These are phyloP conservation scores for Calameuta pallipes DNA, from an alignment of 2,888 invertebrate species.

Conservation along the genomic window DNA sequence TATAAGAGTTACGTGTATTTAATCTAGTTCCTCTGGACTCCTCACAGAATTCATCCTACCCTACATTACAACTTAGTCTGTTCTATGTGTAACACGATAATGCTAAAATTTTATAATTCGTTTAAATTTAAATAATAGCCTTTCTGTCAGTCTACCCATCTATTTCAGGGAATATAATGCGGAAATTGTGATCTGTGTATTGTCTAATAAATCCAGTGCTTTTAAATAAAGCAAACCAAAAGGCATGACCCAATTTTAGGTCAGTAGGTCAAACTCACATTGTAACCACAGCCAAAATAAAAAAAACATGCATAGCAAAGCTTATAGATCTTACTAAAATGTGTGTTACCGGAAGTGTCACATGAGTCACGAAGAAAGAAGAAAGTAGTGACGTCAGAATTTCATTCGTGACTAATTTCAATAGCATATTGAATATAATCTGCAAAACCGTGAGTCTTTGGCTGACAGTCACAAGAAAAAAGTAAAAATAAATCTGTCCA, in stretches of 20 bases:
- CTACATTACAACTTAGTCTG: no score
- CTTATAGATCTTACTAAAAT: constrained; percentile 31
- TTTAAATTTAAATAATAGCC: no score
- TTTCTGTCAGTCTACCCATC: no score
- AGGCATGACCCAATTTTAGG: constrained; percentile 32
- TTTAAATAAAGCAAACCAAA: background rate
- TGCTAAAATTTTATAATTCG: no score
- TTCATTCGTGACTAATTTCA: background rate
- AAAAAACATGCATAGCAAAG: background rate
- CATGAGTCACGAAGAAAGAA: constrained; percentile 42
- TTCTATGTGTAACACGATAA: no score
- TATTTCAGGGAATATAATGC: background rate
- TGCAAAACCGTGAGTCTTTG: background rate
- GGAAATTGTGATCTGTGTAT: background rate
- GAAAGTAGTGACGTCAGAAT: constrained; percentile 31
- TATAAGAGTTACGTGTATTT: no score
- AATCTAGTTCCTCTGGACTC: no score
- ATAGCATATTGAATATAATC: background rate
- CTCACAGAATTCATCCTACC: no score
- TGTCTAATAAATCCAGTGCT: background rate
- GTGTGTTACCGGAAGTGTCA: constrained; percentile 49
- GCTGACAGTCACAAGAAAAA: background rate
- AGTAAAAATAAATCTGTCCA: background rate
- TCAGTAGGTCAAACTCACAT: constrained; percentile 37
- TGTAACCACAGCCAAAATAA: constrained; percentile 22